phyloP scores from a whole-genome alignment of 2,113 vertebrate species.

The Heliornis fulica region DNA sequence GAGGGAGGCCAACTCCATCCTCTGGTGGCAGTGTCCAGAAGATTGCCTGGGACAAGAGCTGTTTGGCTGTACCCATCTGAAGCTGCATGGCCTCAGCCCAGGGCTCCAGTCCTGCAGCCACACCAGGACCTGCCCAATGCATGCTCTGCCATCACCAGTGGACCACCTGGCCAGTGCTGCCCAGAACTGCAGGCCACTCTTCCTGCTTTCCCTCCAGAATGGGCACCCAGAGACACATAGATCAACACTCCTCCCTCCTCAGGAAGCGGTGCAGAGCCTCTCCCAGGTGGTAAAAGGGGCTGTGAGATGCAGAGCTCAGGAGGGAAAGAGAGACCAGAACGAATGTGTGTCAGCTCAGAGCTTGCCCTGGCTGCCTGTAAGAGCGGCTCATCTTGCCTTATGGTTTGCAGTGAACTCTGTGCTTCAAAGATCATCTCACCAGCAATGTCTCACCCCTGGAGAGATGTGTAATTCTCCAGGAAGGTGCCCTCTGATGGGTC shows the following conservation, averaged over 20 bases:
- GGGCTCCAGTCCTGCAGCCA: background rate
- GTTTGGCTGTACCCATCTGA: background rate
- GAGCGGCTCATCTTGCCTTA: background rate
- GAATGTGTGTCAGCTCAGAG: background rate
- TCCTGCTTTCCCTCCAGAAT: background rate
- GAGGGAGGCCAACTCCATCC: background rate
- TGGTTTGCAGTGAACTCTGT: background rate
- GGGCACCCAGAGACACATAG: accelerated
- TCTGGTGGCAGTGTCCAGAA: background rate
- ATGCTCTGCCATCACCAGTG: background rate
- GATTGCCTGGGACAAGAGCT: background rate
- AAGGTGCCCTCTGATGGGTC: background rate
- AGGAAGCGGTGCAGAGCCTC: background rate
- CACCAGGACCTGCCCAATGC: background rate
- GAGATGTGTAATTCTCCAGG: background rate
- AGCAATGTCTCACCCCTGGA: background rate
- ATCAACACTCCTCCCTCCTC: background rate
- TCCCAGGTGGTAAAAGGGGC: background rate
- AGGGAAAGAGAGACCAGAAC: background rate
- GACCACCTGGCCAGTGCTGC: background rate
- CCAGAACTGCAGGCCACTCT: background rate
- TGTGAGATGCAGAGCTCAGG: background rate
- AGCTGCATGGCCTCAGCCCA: background rate
- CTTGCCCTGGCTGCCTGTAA: background rate
- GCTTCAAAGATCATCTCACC: background rate